Conservation (phyloP, 2,888 invertebrate genomes). For the Apeira syringaria region DNA sequence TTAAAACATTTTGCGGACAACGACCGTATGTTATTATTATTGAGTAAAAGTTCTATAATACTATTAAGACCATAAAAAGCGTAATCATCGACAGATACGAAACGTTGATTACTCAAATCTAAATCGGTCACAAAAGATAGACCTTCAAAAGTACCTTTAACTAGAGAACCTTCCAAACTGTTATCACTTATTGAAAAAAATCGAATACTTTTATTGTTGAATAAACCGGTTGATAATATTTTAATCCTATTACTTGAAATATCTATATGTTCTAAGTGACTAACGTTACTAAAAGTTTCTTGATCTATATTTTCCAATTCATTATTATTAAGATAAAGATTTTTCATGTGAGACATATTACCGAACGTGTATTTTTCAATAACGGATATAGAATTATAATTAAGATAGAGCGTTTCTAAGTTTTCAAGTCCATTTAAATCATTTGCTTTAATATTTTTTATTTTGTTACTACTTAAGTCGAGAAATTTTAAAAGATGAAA, state of each 20-base stretch:
- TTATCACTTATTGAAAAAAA: conserved; percentile 49
- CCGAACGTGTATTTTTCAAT: conserved; percentile 43
- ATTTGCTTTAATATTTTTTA: conserved; percentile 36
- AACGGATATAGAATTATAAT: conserved; percentile 43
- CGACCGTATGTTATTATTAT: conserved; percentile 48
- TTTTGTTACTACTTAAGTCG: conserved; percentile 48
- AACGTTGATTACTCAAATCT: conserved; percentile 50
- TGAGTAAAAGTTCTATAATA: conserved; percentile 44
- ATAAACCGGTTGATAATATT: conserved; percentile 45
- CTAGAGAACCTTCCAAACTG: conserved; percentile 46
- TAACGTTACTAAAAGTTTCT: conserved; percentile 38
- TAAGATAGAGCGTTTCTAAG: conserved; percentile 45
- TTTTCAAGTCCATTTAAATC: conserved; percentile 48
- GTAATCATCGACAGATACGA: conserved; percentile 50
- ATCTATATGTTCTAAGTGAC: conserved; percentile 38
- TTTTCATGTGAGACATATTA: conserved; percentile 35
- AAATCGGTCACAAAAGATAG: conserved; percentile 39
- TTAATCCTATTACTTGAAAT: conserved; percentile 53
- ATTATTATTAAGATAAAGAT: conserved; percentile 50
- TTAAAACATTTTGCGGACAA: conserved; percentile 49
- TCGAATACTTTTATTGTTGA: conserved; percentile 46
- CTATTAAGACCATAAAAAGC: conserved; percentile 50
- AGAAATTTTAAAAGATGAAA: conserved; percentile 48
- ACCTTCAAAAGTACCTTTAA: conserved; percentile 57
- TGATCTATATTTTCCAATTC: conserved; percentile 38